Base-by-base conservation (phyloP, 2,113 vertebrate species). In the Paratilapia polleni region DNA sequence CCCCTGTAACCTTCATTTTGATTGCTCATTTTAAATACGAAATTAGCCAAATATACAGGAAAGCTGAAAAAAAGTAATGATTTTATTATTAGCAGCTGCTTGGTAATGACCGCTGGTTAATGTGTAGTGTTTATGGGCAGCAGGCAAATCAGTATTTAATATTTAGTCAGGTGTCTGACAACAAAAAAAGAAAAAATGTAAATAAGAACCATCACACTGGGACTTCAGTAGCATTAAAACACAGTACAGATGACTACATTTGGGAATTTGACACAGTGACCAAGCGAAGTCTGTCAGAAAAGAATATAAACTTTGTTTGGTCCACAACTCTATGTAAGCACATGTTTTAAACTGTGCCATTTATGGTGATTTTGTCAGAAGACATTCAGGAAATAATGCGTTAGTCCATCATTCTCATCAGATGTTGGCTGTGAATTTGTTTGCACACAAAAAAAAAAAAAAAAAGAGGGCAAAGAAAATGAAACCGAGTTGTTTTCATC, bases 201-300 rank as follows among this genome's bases (percentile, higher is more conserved):
- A 73, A 52, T 73, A 17, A 54, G 26, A 73, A 31, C 28, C 26
- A 73, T 24, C 26, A 28, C 17, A 73, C 26, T n/a, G 24, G 66
- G 43, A 73, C 10, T 52, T 70, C 66, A 31, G 66, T 20, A 28
- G 43, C 66, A 31, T 11, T 0, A 6, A 52, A 70, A 70, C 41
- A 49, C 66, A 31, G 66, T n/a, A 73, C 17, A 73, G 66, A 73
- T 73, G 43, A 52, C 17, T 24, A 70, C 43, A 70, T 49, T 28
- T 52, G 17, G 64, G 38, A 68, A 68, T 68, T 22, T 68, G 43
- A 70, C n/a, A 70, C 66, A 70, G 43, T 31, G 10, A 73, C 49
- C 49, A 43, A 73, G 24, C 47, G n/a, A 52, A 52, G 66, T 20
- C 11, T 70, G 66, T 73, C 28, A 73, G 7, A 52, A 47, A n/a